Conservation (phyloP, 2,888 invertebrate species). For the Endomychus coccineus region DNA sequence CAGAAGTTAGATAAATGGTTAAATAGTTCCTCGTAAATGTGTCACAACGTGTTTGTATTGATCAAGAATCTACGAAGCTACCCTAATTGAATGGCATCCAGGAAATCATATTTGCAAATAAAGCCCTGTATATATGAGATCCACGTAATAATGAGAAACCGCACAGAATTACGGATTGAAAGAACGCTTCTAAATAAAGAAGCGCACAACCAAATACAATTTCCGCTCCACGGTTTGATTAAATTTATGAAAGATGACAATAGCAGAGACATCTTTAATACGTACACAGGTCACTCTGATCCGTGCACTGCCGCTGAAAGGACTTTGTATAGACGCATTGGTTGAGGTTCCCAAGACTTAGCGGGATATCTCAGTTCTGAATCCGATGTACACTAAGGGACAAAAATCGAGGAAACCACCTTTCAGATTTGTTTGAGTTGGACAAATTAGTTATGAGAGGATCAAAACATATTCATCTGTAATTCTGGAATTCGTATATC, state of each 20-base stretch:
- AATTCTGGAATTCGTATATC: no score
- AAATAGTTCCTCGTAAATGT: no score
- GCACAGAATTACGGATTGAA: conserved; percentile 12
- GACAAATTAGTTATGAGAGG: no score
- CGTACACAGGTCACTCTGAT: conserved; percentile 12
- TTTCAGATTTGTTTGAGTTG: no score
- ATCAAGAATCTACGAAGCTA: no score
- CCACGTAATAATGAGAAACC: conserved; percentile 12
- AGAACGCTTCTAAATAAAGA: conserved; percentile 12
- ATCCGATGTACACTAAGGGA: conserved; percentile 9
- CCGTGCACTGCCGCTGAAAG: conserved; percentile 9
- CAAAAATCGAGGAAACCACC: conserved; percentile 14
- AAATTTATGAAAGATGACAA: conserved; percentile 17
- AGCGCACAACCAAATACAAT: conserved; percentile 2
- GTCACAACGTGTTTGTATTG: no score
- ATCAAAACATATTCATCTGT: no score
- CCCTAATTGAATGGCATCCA: no score
- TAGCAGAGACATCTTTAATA: conserved; percentile 14
- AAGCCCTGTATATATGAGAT: conserved; percentile 8
- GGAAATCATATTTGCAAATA: conserved; percentile 13
- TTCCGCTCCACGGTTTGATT: conserved; percentile 8
- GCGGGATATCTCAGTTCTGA: conserved; percentile 12
- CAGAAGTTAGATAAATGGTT: no score
- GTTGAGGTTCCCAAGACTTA: conserved; percentile 14
- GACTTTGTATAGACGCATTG: conserved; percentile 10